Conservation (phyloP, 2,113 vertebrate genomes). For the Columbina picui region DNA sequence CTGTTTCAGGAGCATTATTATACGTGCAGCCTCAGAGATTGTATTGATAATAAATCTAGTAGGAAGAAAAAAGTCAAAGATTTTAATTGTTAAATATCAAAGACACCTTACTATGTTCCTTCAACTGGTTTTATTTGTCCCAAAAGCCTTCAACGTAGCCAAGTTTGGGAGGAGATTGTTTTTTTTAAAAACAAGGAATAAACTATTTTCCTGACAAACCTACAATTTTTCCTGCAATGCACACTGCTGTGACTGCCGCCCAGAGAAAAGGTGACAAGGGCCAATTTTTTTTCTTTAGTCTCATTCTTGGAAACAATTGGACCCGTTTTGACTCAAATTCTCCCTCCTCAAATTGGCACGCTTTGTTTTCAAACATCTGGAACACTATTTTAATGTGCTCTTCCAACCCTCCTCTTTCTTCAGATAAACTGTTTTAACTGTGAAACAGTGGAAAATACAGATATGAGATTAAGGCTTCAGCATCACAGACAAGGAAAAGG, state of each 20-base stretch:
- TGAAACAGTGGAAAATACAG: background rate
- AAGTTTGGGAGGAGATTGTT: background rate
- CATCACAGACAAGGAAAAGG: background rate
- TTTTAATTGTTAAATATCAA: slow-evolving; percentile 14
- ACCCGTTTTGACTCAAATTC: background rate
- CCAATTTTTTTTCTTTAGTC: background rate
- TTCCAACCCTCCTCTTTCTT: rapidly evolving
- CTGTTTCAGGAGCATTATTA: background rate
- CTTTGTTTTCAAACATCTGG: background rate
- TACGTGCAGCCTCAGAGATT: background rate
- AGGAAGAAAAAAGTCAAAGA: background rate
- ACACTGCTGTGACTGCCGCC: background rate
- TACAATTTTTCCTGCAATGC: background rate
- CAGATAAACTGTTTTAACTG: background rate
- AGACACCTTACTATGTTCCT: background rate
- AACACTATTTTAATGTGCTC: background rate
- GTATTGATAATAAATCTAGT: background rate
- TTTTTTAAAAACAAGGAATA: slow-evolving; percentile 9
- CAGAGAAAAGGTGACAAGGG: background rate
- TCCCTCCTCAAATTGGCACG: background rate
- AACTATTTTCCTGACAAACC: slow-evolving; percentile 12
- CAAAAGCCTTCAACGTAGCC: background rate
- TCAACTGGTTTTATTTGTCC: slow-evolving; percentile 15
- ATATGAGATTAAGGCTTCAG: background rate
- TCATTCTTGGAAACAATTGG: background rate